Percentiles rank a stretch among this genome's conserved stretches.
Evolutionary conservation across 2,888 invertebrate genomes (phyloP).

Genomic region (Pseudococcus longispinus): DNA sequence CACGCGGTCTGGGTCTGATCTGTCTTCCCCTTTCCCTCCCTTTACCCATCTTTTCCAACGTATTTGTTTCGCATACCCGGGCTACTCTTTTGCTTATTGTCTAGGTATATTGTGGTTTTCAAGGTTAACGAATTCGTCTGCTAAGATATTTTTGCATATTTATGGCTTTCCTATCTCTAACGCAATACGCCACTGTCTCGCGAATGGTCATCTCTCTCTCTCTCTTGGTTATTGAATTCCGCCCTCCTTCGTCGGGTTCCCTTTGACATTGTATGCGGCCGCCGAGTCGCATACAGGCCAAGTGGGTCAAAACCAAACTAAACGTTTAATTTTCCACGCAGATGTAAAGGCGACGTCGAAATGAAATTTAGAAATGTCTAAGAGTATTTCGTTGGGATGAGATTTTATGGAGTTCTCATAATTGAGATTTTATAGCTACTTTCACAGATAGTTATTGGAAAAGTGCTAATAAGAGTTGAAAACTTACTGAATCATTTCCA

Average conservation of each 20-base stretch:
- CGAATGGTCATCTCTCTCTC: background rate
- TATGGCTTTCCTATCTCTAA: slow-evolving; percentile 1
- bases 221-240: background rate
- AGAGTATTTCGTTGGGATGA: no score
- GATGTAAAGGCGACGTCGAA: no score
- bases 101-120: background rate
- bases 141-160: slow-evolving; percentile 21
- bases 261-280: background rate
- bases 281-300: background rate
- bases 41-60: background rate
- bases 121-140: slow-evolving; percentile 37
- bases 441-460: no score
- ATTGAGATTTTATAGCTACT: no score
- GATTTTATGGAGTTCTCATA: no score
- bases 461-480: no score
- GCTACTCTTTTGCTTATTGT: slow-evolving; percentile 26
- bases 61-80: background rate
- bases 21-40: background rate
- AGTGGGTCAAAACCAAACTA: background rate
- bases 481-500: no score
- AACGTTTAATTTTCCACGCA: no score
- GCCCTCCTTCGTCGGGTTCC: background rate
- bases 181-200: background rate
- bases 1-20: background rate
- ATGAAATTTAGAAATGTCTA: no score